phyloP scores from a whole-genome alignment of 1,140 invertebrate species.

The Homalodisca vitripennis region DNA sequence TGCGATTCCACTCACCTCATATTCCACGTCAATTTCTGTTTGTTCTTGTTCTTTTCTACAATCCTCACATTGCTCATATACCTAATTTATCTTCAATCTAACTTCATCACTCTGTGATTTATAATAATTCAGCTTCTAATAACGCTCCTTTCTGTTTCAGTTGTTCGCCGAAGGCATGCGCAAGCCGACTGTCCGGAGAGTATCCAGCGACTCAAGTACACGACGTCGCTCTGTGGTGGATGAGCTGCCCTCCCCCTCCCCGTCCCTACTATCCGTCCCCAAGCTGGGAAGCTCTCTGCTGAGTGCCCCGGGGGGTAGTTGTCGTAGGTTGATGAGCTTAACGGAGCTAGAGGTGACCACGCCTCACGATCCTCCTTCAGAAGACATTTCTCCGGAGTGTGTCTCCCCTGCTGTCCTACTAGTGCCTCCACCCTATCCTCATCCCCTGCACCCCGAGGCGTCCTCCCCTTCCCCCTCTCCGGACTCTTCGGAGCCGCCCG shows the following conservation, averaged over 20 bases:
- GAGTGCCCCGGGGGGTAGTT: not conserved
- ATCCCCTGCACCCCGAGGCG: no score
- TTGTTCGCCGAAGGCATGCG: conserved; percentile 2
- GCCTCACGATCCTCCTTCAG: conserved; percentile 13
- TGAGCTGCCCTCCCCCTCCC: not conserved
- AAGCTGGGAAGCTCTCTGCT: not conserved
- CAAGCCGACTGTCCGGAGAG: conserved; percentile 12
- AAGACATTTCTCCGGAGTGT: conserved; percentile 39
- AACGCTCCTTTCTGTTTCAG: conserved; percentile 15
- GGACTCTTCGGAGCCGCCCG: conserved; percentile 8
- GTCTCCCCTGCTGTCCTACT: conserved; percentile 39
- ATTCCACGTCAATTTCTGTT: no score
- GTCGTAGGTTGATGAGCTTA: conserved; percentile 17
- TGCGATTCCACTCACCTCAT: no score
- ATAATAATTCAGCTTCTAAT: no score
- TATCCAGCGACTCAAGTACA: conserved; percentile 22
- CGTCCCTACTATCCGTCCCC: conserved; percentile 23
- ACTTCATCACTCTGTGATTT: no score
- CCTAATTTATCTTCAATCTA: no score
- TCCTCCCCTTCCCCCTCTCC: conserved; percentile 25
- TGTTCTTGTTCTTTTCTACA: no score
- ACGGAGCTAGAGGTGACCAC: not conserved
- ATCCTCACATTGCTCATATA: no score
- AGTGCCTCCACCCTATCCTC: conserved; percentile 42
- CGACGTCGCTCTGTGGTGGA: not conserved